Evolutionary conservation across 2,888 invertebrate species (phyloP).

Genomic region (Ditylenchus weischeri): DNA sequence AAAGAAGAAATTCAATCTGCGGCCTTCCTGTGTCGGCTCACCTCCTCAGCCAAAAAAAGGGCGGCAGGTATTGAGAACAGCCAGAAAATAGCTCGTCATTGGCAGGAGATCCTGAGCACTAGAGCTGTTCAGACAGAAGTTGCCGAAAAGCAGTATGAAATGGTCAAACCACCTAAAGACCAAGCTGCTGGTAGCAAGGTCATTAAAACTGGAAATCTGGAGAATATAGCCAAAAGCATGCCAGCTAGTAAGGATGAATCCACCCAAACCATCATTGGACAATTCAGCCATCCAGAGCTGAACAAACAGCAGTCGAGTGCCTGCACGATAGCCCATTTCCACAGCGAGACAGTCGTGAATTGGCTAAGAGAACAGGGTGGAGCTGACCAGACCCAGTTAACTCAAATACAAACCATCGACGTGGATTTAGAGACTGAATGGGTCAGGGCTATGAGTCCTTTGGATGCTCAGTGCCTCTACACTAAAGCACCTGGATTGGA

Average conservation of each 20-base stretch:
- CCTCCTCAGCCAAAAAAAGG: not conserved
- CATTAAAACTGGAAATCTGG: not conserved
- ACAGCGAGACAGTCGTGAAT: too few species aligned
- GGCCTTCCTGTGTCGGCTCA: constrained; percentile 13
- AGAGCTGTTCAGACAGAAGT: not conserved
- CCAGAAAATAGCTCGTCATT: constrained; percentile 4
- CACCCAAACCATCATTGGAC: not conserved
- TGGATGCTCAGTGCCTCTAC: not conserved
- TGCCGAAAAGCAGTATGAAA: not conserved
- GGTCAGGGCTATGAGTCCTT: constrained; percentile 1
- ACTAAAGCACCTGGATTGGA: not conserved
- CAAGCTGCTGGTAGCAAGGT: not conserved
- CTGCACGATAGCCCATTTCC: too few species aligned
- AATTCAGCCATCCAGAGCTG: not conserved
- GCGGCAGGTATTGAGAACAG: not conserved
- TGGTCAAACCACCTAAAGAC: not conserved
- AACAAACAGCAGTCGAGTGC: not conserved
- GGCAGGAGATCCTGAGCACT: constrained; percentile 1
- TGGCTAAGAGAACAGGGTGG: constrained; percentile 10
- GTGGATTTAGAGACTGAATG: constrained; percentile 2
- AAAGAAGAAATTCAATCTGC: constrained; percentile 12
- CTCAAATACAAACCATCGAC: not conserved
- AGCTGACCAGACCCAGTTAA: not conserved
- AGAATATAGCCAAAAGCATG: not conserved
- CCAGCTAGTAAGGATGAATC: not conserved